Base-by-base conservation (phyloP, 1,140 invertebrate genomes). In the Drosophila sturtevanti region DNA sequence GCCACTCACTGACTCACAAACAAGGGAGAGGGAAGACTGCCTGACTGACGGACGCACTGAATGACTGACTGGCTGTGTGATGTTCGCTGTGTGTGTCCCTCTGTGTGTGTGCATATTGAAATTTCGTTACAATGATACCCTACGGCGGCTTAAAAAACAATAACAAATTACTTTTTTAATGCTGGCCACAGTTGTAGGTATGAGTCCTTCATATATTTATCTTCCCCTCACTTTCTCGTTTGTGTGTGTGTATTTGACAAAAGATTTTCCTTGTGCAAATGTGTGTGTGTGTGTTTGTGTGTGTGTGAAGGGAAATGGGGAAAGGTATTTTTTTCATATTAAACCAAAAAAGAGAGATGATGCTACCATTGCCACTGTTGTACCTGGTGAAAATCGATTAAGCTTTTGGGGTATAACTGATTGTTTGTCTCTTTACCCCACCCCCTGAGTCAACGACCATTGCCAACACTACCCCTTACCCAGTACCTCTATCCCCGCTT, bases 91-190 rank as follows among this genome's bases (percentile, higher is more conserved):
- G 12, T 14, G 37, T 14, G n/a, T 2, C 4, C 4, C 4, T 38
- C 0, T 9, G 9, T 48, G 41, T 70, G 51, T 51, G 66, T 27
- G 62, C 56, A 74, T 69, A 74, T 77, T 77, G 62, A 77, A 77
- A 77, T 68, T 77, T 70, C 63, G 71, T 66, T 74, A 65, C 66
- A 70, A 69, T 77, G 75, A 77, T 77, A 77, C 74, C 66, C 75
- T 77, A 63, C 54, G 62, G 75, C 58, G 52, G 71, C 62, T 77
- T 77, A 66, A 77, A 68, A 77, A 77, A 77, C 74, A 77, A 77
- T 77, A 77, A 77, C 71, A 77, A 77, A 77, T 77, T 77, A 77
- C 74, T 74, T 74, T 74, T 77, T 77, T 77, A 74, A 77, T 77
- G 74, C 74, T 41, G 63, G 69, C 27, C 4, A 14, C 31, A 56